A percentile compares a stretch with the other conserved stretches of the same genome.
These are phyloP conservation scores for Alloplasta piceator DNA, from an alignment of 2,888 invertebrate genomes.

Conservation along the genomic window DNA sequence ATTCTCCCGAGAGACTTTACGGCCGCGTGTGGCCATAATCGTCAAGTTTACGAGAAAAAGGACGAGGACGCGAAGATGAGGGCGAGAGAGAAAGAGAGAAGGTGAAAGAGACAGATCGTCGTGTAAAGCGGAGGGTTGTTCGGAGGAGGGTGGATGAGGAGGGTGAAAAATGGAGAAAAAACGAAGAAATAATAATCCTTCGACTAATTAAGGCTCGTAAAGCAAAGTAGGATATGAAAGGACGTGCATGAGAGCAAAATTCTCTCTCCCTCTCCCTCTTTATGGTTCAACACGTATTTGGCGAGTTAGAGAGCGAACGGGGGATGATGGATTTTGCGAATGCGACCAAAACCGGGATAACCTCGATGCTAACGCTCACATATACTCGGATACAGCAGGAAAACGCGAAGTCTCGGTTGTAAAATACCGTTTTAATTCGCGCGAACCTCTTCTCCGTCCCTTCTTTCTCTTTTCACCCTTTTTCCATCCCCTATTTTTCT, in stretches of 20 bases:
- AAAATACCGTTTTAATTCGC: constrained; percentile 75
- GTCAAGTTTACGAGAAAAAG: constrained; percentile 43
- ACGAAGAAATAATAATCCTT: constrained; percentile 44
- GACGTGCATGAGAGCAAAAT: constrained; percentile 8
- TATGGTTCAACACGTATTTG: constrained; percentile 30
- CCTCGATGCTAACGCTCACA: background rate
- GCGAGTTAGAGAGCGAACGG: constrained; percentile 24
- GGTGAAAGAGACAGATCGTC: background rate
- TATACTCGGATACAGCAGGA: background rate
- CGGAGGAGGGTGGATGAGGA: background rate
- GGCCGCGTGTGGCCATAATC: constrained; percentile 49
- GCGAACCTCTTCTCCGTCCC: constrained; percentile 36
- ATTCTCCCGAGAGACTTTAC: constrained; percentile 56
- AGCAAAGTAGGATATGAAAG: constrained; percentile 44
- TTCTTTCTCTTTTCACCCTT: constrained; percentile 13
- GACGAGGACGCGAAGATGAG: constrained; percentile 18
- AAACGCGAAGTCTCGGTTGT: constrained; percentile 55
- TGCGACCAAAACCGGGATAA: constrained; percentile 9
- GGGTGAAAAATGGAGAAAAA: constrained; percentile 7
- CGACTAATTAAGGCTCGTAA: constrained; percentile 45
- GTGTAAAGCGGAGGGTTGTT: background rate
- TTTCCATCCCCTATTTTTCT: constrained; percentile 9
- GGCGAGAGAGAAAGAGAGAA: background rate
- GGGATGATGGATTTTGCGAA: constrained; percentile 8
- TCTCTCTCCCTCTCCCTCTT: constrained; percentile 6